Percentiles rank a stretch among this genome's conserved stretches.
phyloP scores from a whole-genome alignment of 1,140 invertebrate species.

The Probaryconus sp. region DNA sequence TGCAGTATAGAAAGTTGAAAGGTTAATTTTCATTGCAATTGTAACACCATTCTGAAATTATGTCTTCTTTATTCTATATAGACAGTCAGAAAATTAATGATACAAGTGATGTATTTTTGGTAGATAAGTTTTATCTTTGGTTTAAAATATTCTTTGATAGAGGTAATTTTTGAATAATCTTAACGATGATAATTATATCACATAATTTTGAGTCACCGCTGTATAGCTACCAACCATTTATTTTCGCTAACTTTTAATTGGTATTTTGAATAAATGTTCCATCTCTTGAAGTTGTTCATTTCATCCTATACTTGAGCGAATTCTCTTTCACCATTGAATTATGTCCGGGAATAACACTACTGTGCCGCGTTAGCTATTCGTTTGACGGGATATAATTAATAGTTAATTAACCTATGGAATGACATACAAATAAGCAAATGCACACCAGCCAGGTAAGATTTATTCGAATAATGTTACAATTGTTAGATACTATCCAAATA shows the following conservation, averaged over 20 bases:
- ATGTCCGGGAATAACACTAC: slow-evolving; percentile 34
- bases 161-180: too few species aligned
- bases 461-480: slow-evolving; percentile 50
- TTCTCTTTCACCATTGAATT: slow-evolving; percentile 60
- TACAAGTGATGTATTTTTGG: too few species aligned
- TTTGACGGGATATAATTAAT: slow-evolving; percentile 61
- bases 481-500: slow-evolving; percentile 18
- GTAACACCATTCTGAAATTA: too few species aligned
- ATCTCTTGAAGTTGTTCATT: slow-evolving; percentile 20
- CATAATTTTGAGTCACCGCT: too few species aligned
- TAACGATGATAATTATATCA: too few species aligned
- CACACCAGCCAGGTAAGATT: slow-evolving; percentile 39
- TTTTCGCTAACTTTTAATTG: not conserved
- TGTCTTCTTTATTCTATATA: too few species aligned
- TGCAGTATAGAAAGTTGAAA: too few species aligned
- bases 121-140: too few species aligned
- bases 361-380: slow-evolving; percentile 43
- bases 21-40: too few species aligned
- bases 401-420: slow-evolving; percentile 61
- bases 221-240: too few species aligned
- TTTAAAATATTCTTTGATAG: too few species aligned
- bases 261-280: not conserved
- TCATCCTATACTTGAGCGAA: slow-evolving; percentile 21
- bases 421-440: slow-evolving; percentile 45
- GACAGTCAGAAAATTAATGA: too few species aligned